Evolutionary conservation across 2,888 invertebrate genomes (phyloP).

Genomic region (Temnothorax rugatulus): DNA sequence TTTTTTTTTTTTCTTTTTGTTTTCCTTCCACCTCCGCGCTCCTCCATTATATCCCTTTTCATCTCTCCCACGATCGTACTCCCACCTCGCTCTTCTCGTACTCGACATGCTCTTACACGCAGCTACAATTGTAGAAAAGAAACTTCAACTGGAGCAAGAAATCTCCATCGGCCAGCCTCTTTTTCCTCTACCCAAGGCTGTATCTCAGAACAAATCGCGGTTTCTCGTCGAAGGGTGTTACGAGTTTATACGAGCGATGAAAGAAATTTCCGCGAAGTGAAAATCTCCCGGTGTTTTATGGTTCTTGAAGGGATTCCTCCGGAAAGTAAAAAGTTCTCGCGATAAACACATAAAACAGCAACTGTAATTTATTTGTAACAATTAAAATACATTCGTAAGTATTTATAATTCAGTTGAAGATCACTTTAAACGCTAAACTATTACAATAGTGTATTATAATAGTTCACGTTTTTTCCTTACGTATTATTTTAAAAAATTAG

Average conservation of each 20-base stretch:
- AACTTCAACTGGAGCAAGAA: conserved; percentile 41
- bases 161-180: conserved; percentile 16
- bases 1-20: conserved; percentile 31
- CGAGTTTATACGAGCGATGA: conserved; percentile 39
- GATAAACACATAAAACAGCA: not conserved
- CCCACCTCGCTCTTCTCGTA: conserved; percentile 21
- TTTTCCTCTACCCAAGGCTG: conserved; percentile 29
- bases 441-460: not conserved
- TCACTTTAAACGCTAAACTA: not conserved
- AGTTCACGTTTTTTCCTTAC: no score
- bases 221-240: conserved; percentile 34
- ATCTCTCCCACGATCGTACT: conserved; percentile 58
- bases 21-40: conserved; percentile 35
- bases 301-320: not conserved
- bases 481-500: not conserved
- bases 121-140: conserved; percentile 45
- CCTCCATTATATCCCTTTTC: conserved; percentile 52
- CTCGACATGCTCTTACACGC: conserved; percentile 11
- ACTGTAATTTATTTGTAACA: not conserved
- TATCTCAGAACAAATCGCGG: conserved; percentile 27
- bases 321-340: not conserved
- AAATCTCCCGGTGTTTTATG: conserved; percentile 27
- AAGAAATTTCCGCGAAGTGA: conserved; percentile 32
- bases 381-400: not conserved
- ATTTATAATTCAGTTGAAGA: not conserved